Percentiles rank a stretch among this genome's conserved stretches.
phyloP scores from a whole-genome alignment of 1,140 invertebrate genomes.

The Drosophila tsacasi region DNA sequence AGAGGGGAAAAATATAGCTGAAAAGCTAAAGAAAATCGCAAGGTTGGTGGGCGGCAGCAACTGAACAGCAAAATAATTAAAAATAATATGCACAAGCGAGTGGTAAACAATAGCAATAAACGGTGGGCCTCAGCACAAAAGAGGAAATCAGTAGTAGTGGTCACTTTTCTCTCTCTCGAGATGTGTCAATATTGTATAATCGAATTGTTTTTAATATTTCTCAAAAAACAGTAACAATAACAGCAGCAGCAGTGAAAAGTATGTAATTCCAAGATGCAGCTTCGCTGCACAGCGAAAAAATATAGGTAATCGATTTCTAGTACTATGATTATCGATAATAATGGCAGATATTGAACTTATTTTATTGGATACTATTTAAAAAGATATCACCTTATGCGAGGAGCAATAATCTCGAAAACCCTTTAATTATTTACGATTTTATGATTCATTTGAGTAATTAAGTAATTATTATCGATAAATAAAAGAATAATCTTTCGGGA shows the following conservation, averaged over 20 bases:
- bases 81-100: constrained; percentile 20
- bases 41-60: constrained; percentile 22
- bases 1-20: background rate
- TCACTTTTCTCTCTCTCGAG: constrained; percentile 1
- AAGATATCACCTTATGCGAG: too few species aligned
- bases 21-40: constrained; percentile 2
- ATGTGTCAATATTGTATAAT: constrained; percentile 45
- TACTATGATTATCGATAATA: background rate
- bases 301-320: background rate
- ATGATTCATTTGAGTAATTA: too few species aligned
- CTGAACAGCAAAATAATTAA: constrained; percentile 35
- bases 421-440: too few species aligned
- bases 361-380: too few species aligned
- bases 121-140: background rate
- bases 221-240: constrained; percentile 11
- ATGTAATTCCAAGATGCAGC: constrained; percentile 14
- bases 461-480: too few species aligned
- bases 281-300: constrained; percentile 1
- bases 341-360: background rate
- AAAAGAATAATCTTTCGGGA: background rate
- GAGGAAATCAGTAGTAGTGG: constrained; percentile 4
- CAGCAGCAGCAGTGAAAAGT: background rate
- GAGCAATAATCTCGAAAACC: background rate
- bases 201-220: constrained; percentile 42
- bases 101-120: constrained; percentile 30